phyloP scores from a whole-genome alignment of 2,797 vertebrate species.

The Tokudaia tokunoshimensis region DNA sequence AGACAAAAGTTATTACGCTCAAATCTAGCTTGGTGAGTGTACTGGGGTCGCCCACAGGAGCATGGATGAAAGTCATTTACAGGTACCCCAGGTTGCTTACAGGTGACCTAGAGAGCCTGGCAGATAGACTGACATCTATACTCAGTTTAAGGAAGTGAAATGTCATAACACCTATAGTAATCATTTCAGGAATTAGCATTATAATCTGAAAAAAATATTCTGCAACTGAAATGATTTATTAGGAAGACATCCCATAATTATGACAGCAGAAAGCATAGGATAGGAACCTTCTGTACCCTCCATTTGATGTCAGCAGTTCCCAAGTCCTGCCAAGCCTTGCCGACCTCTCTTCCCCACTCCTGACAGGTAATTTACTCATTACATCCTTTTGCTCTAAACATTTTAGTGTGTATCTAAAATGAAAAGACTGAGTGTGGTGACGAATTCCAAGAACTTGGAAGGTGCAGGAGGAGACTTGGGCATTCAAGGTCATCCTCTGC shows the following conservation, averaged over 20 bases:
- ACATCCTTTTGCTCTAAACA: neutral
- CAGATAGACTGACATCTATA: conserved; percentile 21
- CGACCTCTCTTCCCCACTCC: neutral
- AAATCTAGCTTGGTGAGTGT: neutral
- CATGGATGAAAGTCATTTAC: neutral
- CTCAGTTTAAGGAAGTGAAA: neutral
- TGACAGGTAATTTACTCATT: neutral
- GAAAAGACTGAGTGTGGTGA: neutral
- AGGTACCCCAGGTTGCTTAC: neutral
- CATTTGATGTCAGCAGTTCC: neutral
- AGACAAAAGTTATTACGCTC: neutral
- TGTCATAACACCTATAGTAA: neutral
- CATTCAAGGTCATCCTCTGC: neutral
- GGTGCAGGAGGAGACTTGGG: neutral
- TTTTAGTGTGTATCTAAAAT: conserved; percentile 9
- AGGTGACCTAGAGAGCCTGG: neutral
- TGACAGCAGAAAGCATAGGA: neutral
- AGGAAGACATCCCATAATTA: conserved; percentile 19
- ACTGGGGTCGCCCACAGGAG: neutral
- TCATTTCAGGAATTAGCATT: conserved; percentile 25
- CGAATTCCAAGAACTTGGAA: neutral
- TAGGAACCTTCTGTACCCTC: neutral
- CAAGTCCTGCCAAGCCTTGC: neutral
- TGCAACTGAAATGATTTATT: conserved; percentile 18
- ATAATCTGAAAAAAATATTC: conserved; percentile 1